phyloP scores from a whole-genome alignment of 2,113 vertebrate genomes.

The Oceanodroma tethys region DNA sequence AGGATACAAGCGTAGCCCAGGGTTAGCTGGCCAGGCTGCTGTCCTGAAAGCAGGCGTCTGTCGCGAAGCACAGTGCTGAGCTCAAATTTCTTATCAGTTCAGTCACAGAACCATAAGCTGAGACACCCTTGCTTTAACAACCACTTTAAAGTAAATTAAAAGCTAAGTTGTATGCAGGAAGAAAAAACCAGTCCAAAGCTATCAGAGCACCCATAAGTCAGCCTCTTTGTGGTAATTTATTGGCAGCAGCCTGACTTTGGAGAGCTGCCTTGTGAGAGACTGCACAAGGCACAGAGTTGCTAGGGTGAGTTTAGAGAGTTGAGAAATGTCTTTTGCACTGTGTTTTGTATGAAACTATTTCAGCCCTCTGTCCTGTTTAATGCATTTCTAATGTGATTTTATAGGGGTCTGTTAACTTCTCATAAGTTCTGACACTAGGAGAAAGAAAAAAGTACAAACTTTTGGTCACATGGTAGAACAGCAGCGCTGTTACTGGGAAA shows the following conservation, averaged over 20 bases:
- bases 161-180: constrained; percentile 24
- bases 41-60: constrained; percentile 1
- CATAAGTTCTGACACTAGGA: neutral
- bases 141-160: constrained; percentile 62
- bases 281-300: constrained; percentile 15
- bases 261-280: constrained; percentile 15
- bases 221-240: constrained; percentile 45
- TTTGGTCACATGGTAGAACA: neutral
- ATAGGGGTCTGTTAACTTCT: neutral
- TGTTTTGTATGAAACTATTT: constrained; percentile 1
- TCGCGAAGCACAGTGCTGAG: neutral
- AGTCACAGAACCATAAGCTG: constrained; percentile 13
- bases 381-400: constrained; percentile 46
- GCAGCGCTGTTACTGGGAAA: neutral
- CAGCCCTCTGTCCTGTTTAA: neutral
- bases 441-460: neutral
- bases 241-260: constrained; percentile 50
- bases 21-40: neutral
- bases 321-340: neutral
- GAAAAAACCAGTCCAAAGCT: constrained; percentile 35
- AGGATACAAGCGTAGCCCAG: neutral
- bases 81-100: constrained; percentile 39
- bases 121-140: constrained; percentile 28
- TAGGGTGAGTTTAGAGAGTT: constrained; percentile 1
- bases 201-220: constrained; percentile 53